A percentile compares a stretch with the other conserved stretches of the same genome.
phyloP scores from a whole-genome alignment of 2,113 vertebrate species.

The Salvelinus fontinalis region DNA sequence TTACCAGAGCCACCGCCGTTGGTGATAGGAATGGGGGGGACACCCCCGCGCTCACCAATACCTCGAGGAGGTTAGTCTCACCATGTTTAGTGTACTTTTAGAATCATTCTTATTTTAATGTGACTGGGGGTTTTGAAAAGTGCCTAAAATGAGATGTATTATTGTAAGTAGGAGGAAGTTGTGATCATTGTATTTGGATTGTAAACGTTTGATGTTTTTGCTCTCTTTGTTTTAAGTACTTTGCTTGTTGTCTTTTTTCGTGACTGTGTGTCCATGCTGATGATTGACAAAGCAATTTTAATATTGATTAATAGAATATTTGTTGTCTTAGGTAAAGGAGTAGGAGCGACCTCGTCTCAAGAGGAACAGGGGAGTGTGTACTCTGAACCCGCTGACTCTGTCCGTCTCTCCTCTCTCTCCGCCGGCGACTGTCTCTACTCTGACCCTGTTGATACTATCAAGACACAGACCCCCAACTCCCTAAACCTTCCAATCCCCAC shows the following conservation, averaged over 20 bases:
- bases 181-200: too few relatives aligned
- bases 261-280: too few relatives aligned
- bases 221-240: too few relatives aligned
- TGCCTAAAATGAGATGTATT: too few relatives aligned
- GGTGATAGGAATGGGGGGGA: constrained; percentile 43
- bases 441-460: constrained; percentile 86
- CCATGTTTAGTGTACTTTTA: too few relatives aligned
- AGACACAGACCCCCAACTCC: constrained; percentile 42
- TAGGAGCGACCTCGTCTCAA: not conserved
- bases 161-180: too few relatives aligned
- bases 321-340: constrained; percentile 35
- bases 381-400: constrained; percentile 87
- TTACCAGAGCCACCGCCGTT: constrained; percentile 78
- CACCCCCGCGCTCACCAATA: constrained; percentile 63
- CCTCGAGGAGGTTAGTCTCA: constrained; percentile 20
- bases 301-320: not conserved
- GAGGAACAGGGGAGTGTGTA: constrained; percentile 76
- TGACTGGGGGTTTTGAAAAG: too few relatives aligned
- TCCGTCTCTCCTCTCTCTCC: constrained; percentile 66
- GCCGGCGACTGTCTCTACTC: constrained; percentile 82
- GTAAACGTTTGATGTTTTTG: too few relatives aligned
- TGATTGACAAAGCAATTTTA: too few relatives aligned
- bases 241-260: too few relatives aligned
- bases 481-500: constrained; percentile 33
- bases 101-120: too few relatives aligned